Evolutionary conservation across 2,113 vertebrate species (phyloP).

Genomic region (Hylia prasina): DNA sequence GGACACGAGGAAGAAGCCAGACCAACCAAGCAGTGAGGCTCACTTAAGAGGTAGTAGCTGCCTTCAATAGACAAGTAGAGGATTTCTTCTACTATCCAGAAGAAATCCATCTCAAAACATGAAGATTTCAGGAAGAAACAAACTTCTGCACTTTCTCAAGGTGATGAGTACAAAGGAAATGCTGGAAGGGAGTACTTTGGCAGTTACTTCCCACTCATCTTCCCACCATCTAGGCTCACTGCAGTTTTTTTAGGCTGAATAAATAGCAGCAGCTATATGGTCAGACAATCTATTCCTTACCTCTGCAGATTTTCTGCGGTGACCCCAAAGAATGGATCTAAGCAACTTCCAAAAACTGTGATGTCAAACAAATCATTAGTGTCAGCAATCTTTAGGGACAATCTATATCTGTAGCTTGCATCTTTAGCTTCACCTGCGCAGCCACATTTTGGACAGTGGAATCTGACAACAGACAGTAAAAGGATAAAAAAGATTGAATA

Average conservation of each 20-base stretch:
- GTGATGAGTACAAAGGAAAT: not conserved
- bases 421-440: conserved; percentile 56
- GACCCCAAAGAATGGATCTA: conserved; percentile 78
- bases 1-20: not conserved
- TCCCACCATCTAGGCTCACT: not conserved
- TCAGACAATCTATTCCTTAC: conserved; percentile 48
- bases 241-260: not conserved
- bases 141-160: not conserved
- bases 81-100: not conserved
- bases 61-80: not conserved
- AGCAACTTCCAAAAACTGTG: conserved; percentile 79
- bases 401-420: conserved; percentile 73
- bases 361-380: conserved; percentile 64
- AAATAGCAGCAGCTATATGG: not conserved
- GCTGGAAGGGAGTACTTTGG: not conserved
- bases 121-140: not conserved
- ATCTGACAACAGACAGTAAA: conserved; percentile 57
- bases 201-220: not conserved
- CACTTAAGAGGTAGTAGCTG: not conserved
- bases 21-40: not conserved
- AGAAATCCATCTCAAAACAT: not conserved
- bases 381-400: conserved; percentile 73
- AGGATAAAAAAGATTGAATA: not conserved
- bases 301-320: conserved; percentile 71
- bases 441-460: conserved; percentile 72